Evolutionary conservation across 1,140 invertebrate genomes (phyloP), one percentile per base, ranked within the genome.

Genomic region (Paracyclopina nana): DNA sequence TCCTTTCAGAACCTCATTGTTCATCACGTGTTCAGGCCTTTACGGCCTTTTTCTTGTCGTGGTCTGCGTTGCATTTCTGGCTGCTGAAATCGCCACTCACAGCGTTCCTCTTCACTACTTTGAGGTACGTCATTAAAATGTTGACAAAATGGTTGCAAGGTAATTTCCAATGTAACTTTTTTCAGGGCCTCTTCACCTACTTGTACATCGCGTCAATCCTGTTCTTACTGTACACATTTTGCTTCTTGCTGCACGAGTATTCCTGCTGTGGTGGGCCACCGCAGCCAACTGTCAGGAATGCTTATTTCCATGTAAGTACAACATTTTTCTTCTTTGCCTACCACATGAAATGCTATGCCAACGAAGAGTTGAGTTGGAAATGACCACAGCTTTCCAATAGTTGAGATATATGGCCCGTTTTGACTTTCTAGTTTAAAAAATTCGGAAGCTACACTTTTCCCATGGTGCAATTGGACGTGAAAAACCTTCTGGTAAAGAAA

Each of bases 181-280:
- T 65, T n/a, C 63, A 97, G 77, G 84, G 82, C 53, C 94, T 95
- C 71, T 96, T 94, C 71, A 86, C 91, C 40, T 97, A 92, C 67
- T 73, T 97, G 40, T 96, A 95, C 67, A 80, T 82, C 56, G 77
- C 80, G 65, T 92, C 86, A 67, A 87, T 96, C 61, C 67, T 92
- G 54, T 96, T 95, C 71, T 74, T 96, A 57, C 70, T 92, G 56
- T 96, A 95, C 68, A 85, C 94, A 41, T 94, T 94, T 72, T 84
- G 85, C 67, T 95, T 92, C 72, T 72, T 97, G 52, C 75, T 96
- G 51, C 82, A 87, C 72, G 83, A 88, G 65, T 80, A 80, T 68
- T 73, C 63, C 53, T 79, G 53, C 45, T 26, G 57, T 44, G 34
- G 50, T 25, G 46, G 46, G 38, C 50, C 27, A 16, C 45, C 53